A percentile compares a stretch with the other conserved stretches of the same genome.
Evolutionary conservation across 2,113 vertebrate genomes (phyloP).

Genomic region (Clarias gariepinus): DNA sequence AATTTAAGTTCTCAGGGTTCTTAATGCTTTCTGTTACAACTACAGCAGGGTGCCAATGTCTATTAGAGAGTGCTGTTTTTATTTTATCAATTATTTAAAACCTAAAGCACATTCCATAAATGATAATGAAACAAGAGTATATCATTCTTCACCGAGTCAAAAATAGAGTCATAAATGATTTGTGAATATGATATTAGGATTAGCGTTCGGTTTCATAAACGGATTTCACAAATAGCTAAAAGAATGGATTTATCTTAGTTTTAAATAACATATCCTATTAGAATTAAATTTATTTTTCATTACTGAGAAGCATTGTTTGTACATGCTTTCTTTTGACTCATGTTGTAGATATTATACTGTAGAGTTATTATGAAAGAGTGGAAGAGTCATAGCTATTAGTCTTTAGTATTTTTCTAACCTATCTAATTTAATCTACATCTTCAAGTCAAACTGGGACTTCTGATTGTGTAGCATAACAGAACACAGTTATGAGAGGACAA

Average conservation of each 20-base stretch:
- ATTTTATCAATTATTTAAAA: background rate
- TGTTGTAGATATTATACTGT: background rate
- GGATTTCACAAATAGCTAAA: background rate
- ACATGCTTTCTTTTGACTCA: background rate
- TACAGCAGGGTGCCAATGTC: background rate
- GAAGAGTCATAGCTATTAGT: background rate
- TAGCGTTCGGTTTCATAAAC: background rate
- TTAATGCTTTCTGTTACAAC: background rate
- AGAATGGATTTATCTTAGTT: background rate
- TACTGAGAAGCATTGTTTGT: background rate
- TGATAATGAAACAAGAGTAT: background rate
- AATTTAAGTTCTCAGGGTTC: conserved; percentile 1
- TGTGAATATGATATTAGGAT: background rate
- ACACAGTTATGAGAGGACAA: no score
- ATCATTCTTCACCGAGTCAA: background rate
- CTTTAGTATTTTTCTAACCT: background rate
- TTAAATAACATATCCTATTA: background rate
- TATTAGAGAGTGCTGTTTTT: background rate
- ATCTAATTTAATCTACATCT: no score
- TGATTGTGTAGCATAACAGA: no score
- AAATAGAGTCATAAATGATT: background rate
- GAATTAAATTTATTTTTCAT: background rate
- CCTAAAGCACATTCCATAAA: background rate
- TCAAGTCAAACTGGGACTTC: no score
- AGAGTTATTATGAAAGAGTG: background rate